These are phyloP conservation scores for Pelodiscus sinensis DNA, from an alignment of 2,113 vertebrate genomes.

Conservation along the genomic window DNA sequence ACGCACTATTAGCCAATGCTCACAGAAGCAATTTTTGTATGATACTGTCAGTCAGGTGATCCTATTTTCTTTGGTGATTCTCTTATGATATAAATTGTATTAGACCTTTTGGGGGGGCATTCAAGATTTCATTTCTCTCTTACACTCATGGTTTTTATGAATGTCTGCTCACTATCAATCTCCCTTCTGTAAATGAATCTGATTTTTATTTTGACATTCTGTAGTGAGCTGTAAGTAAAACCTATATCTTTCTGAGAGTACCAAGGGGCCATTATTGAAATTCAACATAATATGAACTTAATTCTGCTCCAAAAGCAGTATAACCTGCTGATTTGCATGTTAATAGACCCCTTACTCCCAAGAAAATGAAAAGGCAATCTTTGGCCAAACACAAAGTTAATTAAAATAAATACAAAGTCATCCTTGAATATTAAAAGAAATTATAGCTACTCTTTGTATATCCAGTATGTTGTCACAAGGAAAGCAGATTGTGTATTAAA, in stretches of 20 bases:
- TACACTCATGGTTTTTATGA: not conserved
- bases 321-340: slow-evolving; percentile 43
- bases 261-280: not conserved
- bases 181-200: not conserved
- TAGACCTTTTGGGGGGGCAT: not conserved
- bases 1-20: not conserved
- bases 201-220: slow-evolving; percentile 9
- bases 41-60: not conserved
- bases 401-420: slow-evolving; percentile 39
- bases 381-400: slow-evolving; percentile 51
- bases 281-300: slow-evolving; percentile 39
- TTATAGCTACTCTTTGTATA: not conserved
- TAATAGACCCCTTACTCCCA: slow-evolving; percentile 17
- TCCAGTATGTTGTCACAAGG: not conserved
- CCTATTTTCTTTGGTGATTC: not conserved
- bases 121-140: not conserved
- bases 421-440: not conserved
- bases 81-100: accelerated
- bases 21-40: not conserved
- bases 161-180: not conserved
- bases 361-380: slow-evolving; percentile 38
- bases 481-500: not conserved
- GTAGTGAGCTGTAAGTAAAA: not conserved
- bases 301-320: slow-evolving; percentile 7
- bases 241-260: not conserved